Evolutionary conservation across 2,113 vertebrate genomes (phyloP), one percentile per base, ranked within the genome.

Genomic region (Odobenus rosmarus): DNA sequence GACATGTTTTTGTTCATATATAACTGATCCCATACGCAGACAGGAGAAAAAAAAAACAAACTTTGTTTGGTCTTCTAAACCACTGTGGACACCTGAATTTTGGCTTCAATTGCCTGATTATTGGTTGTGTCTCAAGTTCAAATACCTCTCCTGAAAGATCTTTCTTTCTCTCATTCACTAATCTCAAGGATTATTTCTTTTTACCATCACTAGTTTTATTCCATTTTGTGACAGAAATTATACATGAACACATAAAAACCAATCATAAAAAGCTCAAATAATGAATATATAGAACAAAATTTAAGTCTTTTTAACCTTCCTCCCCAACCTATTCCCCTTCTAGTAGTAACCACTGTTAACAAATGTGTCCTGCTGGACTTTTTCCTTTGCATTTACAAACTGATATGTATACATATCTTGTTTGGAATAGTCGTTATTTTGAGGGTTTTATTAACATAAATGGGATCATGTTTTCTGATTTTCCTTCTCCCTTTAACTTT

Each of bases 381-480:
- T 26, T 72, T 87, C 55, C 14, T 61, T 71, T 85, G 18, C 4
- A 33, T 79, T 83, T 93, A 19, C 26, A 79, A 74, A 74, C 15
- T 83, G 13, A 18, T 42, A 62, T 15, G 5, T 21, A 49, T 14
- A 55, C 23, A 24, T 31, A 62, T 61, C 14, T 79, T 39, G 31
- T 62, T 80, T 72, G n/a, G 26, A 87, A 59, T 64, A 19, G 24
- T 49, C 64, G 19, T 67, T 67, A 64, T 90, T 93, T 90, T 81
- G 14, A 93, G 67, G 4, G n/a, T 86, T 90, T 55, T 76, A 42
- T 53, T 64, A 59, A 87, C 26, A 42, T 39, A 79, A 80, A 72
- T 28, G 5, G 7, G 59, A 59, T 42, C 12, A 36, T 71, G 36
- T 88, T 91, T 57, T 67, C 59, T 96, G 7, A 49, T 67, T 62